Evolutionary conservation across 2,888 invertebrate species (phyloP).

Genomic region (Hermaeophaga mercurialis): DNA sequence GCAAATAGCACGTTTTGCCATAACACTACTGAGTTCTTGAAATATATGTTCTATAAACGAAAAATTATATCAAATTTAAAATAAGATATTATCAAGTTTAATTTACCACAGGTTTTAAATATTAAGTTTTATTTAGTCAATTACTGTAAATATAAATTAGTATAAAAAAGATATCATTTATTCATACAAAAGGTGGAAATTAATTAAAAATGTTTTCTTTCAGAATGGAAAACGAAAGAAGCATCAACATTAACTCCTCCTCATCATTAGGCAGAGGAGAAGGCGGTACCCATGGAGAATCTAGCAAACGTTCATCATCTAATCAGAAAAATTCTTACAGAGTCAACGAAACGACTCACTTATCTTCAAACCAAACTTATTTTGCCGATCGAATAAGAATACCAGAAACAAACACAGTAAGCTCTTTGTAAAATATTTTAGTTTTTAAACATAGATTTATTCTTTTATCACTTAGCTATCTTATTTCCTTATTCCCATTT

Average conservation of each 20-base stretch:
- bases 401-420: slow-evolving; percentile 60
- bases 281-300: not conserved
- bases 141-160: too few relatives aligned
- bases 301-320: not conserved
- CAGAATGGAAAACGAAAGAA: not conserved
- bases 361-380: slow-evolving; percentile 60
- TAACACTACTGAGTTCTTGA: too few relatives aligned
- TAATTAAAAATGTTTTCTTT: not conserved
- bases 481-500: too few relatives aligned
- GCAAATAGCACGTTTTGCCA: too few relatives aligned
- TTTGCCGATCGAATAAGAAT: slow-evolving; percentile 67
- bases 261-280: not conserved
- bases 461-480: too few relatives aligned
- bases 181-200: too few relatives aligned
- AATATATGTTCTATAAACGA: too few relatives aligned
- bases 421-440: slow-evolving; percentile 7
- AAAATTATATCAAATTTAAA: too few relatives aligned
- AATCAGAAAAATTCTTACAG: not conserved
- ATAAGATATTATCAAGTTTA: too few relatives aligned
- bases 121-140: too few relatives aligned
- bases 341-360: slow-evolving; percentile 49
- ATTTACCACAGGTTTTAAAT: too few relatives aligned
- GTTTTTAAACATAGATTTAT: not conserved
- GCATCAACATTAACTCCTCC: not conserved
- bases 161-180: too few relatives aligned